Evolutionary conservation across 2,113 vertebrate species (phyloP), one percentile per base, ranked within the genome.

Genomic region (Pterocles orientalis): DNA sequence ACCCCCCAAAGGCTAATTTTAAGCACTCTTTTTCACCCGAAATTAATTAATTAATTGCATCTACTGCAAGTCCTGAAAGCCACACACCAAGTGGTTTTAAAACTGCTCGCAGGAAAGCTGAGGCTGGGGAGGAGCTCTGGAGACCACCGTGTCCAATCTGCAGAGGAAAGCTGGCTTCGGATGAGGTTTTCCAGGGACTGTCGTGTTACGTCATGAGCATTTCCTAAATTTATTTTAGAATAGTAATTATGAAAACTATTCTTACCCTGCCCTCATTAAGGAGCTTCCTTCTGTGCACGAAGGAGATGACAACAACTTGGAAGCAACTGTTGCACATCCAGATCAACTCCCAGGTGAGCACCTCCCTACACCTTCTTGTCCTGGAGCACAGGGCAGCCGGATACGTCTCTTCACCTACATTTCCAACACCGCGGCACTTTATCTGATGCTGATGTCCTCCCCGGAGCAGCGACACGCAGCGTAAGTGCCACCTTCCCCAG

Each of bases 321-420:
- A 79, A 68, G 88, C 23, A 18, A 15, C n/a, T 0, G 0, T 60
- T 50, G 60, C 28, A 1, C 2, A 33, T 24, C 66, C 65, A 82
- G 73, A 33, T 41, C 39, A 41, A 41, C 41, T 41, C 41, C 41
- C 39, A 41, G 39, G 39, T 41, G 39, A 41, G 39, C 39, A 15
- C 48, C 72, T 14, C 73, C 54, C 73, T 3, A 25, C 23, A 14
- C 18, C 25, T 12, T 58, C 36, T 20, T 7, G 14, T 3, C 57
- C 87, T 7, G 12, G 15, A 33, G 70, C 28, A 84, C 8, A 61
- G 76, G 66, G 26, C 43, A 39, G 36, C 54, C 57, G 47, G 19
- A 29, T 14, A 14, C 0, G 0, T 31, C 57, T 65, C 65, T 54
- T 2, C 54, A 12, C 0, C 2, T 26, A 60, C 6, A 71, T 51